These are phyloP conservation scores for Orchesellides sinensis DNA, from an alignment of 2,888 invertebrate species.

Conservation along the genomic window DNA sequence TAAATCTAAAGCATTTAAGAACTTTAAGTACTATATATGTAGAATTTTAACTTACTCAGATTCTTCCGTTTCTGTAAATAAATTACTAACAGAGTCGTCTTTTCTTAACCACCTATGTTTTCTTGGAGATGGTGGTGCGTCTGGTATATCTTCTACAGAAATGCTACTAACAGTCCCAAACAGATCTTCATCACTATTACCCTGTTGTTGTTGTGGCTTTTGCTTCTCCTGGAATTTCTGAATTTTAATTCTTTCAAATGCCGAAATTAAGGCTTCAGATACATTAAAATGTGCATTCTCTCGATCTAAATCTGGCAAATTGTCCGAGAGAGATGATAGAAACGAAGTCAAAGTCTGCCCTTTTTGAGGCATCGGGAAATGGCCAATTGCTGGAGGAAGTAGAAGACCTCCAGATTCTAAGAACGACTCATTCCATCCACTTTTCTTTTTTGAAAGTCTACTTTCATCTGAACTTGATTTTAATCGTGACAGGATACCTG, in stretches of 20 bases:
- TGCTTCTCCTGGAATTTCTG: slow-evolving; percentile 75
- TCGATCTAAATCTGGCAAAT: slow-evolving; percentile 87
- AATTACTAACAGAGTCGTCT: slow-evolving; percentile 16
- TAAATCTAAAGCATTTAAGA: not conserved
- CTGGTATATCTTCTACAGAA: not conserved
- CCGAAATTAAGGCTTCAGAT: slow-evolving; percentile 89
- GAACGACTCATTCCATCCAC: slow-evolving; percentile 69
- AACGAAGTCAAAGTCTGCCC: slow-evolving; percentile 87
- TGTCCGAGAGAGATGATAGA: slow-evolving; percentile 84
- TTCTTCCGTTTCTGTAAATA: slow-evolving; percentile 74
- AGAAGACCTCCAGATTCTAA: slow-evolving; percentile 76
- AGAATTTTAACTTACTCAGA: slow-evolving; percentile 69
- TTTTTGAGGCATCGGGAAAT: slow-evolving; percentile 81
- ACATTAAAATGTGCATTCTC: slow-evolving; percentile 93
- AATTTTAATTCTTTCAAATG: slow-evolving; percentile 84
- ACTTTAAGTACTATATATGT: not conserved
- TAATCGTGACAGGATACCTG: not conserved
- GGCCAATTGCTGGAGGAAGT: slow-evolving; percentile 81
- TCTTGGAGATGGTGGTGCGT: not conserved
- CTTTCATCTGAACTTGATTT: slow-evolving; percentile 49
- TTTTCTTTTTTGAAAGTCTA: slow-evolving; percentile 41
- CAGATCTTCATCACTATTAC: slow-evolving; percentile 72
- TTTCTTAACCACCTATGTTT: slow-evolving; percentile 9
- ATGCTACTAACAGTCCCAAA: slow-evolving; percentile 68
- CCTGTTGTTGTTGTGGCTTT: slow-evolving; percentile 76